Evolutionary conservation across 2,888 invertebrate genomes (phyloP), one percentile per base, ranked within the genome.

Genomic region (Xestobium rufovillosum): DNA sequence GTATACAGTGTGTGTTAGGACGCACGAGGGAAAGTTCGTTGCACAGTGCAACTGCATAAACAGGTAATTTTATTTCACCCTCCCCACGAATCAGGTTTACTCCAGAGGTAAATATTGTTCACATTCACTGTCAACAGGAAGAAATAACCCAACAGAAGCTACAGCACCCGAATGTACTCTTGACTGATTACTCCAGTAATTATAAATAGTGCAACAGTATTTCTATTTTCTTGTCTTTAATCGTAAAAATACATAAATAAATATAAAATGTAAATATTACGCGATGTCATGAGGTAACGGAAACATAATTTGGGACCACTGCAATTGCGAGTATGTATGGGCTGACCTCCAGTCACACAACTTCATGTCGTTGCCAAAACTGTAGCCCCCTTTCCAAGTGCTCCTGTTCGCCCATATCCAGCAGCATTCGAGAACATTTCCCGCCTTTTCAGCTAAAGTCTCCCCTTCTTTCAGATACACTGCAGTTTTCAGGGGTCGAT

Each of bases 241-340:
- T n/a, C n/a, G n/a, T n/a, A 19, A 19, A 19, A 8, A 19, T 6
- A 19, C 6, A 19, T 19, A 19, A 19, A 19, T 19, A 19, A 19
- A 6, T 8, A 19, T 19, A 19, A 19, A 19, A n/a, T 19, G n/a
- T 19, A 19, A 19, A 19, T 19, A n/a, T 19, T 19, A 19, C 23
- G 23, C 23, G 6, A 19, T 19, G n/a, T 8, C 6, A 19, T n/a
- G n/a, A 19, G 55, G 53, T 38, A 55, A 48, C 29, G 45, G 38
- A 30, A 48, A 53, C 39, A 55, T 39, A 38, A 55, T 46, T 25
- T 52, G 51, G 3, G 51, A 49, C 53, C 53, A 54, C 29, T 54
- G 45, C 4, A 42, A 11, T 13, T 34, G 32, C 4, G 38, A 40
- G 28, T 54, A 55, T 26, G 38, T 41, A 12, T 42, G 39, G 4